Evolutionary conservation across 2,888 invertebrate species (phyloP).

Genomic region (Agelastica alni): DNA sequence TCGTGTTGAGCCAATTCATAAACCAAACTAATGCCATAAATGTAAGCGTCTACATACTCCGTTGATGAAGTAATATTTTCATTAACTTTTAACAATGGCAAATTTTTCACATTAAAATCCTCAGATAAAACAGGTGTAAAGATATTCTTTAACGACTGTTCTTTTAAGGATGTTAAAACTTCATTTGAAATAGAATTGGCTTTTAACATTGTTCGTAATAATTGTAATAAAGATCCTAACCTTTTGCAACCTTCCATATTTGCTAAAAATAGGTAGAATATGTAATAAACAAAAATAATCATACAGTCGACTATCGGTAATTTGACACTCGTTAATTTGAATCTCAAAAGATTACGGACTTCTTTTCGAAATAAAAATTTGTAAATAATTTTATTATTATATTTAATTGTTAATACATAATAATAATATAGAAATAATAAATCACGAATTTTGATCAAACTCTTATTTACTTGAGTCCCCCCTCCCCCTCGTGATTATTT

Average conservation of each 20-base stretch:
- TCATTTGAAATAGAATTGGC: conserved; percentile 40
- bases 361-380: too few relatives aligned
- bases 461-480: too few relatives aligned
- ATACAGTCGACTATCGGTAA: too few relatives aligned
- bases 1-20: conserved; percentile 57
- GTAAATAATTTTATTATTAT: too few relatives aligned
- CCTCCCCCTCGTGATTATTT: too few relatives aligned
- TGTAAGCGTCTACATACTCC: conserved; percentile 56
- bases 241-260: conserved; percentile 39
- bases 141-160: conserved; percentile 53
- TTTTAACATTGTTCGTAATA: conserved; percentile 24
- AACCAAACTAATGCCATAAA: conserved; percentile 59
- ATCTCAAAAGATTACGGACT: too few relatives aligned
- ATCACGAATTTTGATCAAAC: too few relatives aligned
- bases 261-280: too few relatives aligned
- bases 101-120: conserved; percentile 25
- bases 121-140: conserved; percentile 54
- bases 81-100: conserved; percentile 31
- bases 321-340: too few relatives aligned
- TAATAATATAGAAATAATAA: too few relatives aligned
- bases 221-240: conserved; percentile 57
- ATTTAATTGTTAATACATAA: too few relatives aligned
- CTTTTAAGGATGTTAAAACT: conserved; percentile 54
- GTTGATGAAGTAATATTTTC: conserved; percentile 42
- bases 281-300: too few relatives aligned